Percentiles rank a stretch among this genome's conserved stretches.
These are phyloP conservation scores for Cyrtorhinus lividipennis DNA, from an alignment of 1,140 invertebrate species.

Conservation along the genomic window DNA sequence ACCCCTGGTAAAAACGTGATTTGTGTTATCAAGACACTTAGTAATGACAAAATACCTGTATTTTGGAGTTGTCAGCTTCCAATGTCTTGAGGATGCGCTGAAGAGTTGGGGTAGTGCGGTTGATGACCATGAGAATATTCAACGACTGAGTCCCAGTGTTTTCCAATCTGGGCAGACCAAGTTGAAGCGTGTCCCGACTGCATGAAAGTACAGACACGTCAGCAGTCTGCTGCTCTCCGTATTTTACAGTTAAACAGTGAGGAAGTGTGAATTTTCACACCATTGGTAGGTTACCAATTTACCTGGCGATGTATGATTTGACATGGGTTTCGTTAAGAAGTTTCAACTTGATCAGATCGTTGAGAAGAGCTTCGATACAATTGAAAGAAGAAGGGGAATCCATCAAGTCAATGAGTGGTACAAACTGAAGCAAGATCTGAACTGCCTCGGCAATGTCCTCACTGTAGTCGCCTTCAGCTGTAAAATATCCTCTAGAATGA, in stretches of 20 bases:
- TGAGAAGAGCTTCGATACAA: conserved; percentile 64
- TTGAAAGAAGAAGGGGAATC: conserved; percentile 80
- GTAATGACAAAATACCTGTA: conserved; percentile 54
- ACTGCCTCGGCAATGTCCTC: conserved; percentile 66
- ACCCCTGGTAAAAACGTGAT: too few relatives aligned
- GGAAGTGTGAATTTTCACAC: background rate
- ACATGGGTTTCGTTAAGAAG: conserved; percentile 66
- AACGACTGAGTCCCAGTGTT: conserved; percentile 26
- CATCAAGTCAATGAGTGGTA: conserved; percentile 71
- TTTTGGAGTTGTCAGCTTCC: conserved; percentile 75
- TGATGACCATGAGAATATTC: conserved; percentile 59
- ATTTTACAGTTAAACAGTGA: background rate
- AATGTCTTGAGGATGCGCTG: conserved; percentile 74
- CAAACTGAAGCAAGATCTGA: conserved; percentile 63
- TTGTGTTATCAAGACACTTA: too few relatives aligned
- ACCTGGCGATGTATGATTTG: conserved; percentile 52
- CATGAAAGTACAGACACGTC: conserved; percentile 11
- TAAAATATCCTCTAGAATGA: conserved; percentile 22
- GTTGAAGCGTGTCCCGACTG: conserved; percentile 13
- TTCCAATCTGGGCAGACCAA: conserved; percentile 11
- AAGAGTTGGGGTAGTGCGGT: conserved; percentile 73
- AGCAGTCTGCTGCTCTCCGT: background rate
- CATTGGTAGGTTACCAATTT: too few relatives aligned
- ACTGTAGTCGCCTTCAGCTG: conserved; percentile 43
- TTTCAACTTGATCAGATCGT: conserved; percentile 62